Conservation (phyloP, 2,888 invertebrate species). For the Clostera curtula region DNA sequence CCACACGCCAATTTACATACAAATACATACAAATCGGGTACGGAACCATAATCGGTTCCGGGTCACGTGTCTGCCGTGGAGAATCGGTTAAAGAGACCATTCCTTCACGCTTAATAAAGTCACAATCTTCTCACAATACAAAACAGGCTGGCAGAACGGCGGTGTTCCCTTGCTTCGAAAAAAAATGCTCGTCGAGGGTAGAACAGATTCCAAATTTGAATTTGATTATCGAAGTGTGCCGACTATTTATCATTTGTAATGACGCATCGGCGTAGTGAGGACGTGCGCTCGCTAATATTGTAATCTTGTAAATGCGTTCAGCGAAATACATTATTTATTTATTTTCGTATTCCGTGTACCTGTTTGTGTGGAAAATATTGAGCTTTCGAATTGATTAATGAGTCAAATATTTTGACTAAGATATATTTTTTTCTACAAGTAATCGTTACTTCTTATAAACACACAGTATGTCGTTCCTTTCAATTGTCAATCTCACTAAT, state of each 20-base stretch:
- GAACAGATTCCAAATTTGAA: conserved; percentile 74
- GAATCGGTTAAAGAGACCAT: conserved; percentile 72
- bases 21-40: conserved; percentile 64
- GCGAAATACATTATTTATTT: conserved; percentile 62
- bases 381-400: conserved; percentile 54
- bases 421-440: too few relatives aligned
- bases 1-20: conserved; percentile 64
- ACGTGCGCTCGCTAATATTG: conserved; percentile 66
- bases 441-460: too few relatives aligned
- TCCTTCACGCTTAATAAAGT: conserved; percentile 71
- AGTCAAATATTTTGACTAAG: conserved; percentile 32
- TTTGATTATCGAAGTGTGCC: conserved; percentile 75
- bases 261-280: conserved; percentile 54
- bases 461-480: too few relatives aligned
- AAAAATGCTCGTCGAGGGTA: conserved; percentile 50
- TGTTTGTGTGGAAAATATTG: conserved; percentile 66
- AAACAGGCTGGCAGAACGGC: conserved; percentile 50
- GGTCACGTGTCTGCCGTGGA: conserved; percentile 77
- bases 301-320: conserved; percentile 71
- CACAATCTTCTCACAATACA: conserved; percentile 72
- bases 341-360: conserved; percentile 40
- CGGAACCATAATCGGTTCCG: conserved; percentile 68
- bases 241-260: conserved; percentile 73
- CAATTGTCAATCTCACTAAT: too few relatives aligned
- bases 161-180: conserved; percentile 40